Percentiles rank a stretch among this genome's conserved stretches.
Conservation (phyloP, 2,888 invertebrate genomes). For the Tachystola acroxantha region DNA sequence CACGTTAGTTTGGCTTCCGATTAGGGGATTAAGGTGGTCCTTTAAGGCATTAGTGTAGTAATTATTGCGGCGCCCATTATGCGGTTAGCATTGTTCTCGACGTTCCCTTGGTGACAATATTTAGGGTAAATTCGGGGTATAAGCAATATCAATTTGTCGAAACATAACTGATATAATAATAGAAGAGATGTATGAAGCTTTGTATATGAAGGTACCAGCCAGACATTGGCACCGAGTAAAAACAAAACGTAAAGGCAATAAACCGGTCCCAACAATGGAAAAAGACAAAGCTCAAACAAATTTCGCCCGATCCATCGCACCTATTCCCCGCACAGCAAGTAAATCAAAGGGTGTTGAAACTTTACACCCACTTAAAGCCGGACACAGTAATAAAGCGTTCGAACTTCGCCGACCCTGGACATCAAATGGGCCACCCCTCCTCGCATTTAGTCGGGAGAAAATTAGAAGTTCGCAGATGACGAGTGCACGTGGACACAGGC, state of each 20-base stretch:
- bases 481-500: conserved; percentile 27
- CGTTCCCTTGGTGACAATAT: conserved; percentile 28
- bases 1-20: conserved; percentile 76
- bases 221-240: conserved; percentile 19
- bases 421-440: conserved; percentile 71
- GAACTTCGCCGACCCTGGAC: conserved; percentile 73
- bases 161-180: background rate
- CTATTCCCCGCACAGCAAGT: conserved; percentile 67
- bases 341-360: conserved; percentile 79
- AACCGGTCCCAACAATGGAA: conserved; percentile 31
- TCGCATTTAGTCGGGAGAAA: conserved; percentile 61
- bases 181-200: no score
- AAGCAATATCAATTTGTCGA: background rate
- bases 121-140: conserved; percentile 13
- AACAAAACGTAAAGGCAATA: conserved; percentile 37
- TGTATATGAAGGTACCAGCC: background rate
- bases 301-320: conserved; percentile 50
- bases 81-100: conserved; percentile 54
- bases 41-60: conserved; percentile 68
- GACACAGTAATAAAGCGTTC: conserved; percentile 78
- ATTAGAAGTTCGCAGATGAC: conserved; percentile 65
- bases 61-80: conserved; percentile 71
- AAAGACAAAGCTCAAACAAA: conserved; percentile 56
- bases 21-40: conserved; percentile 75
- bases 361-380: conserved; percentile 79